phyloP scores from a whole-genome alignment of 1,140 invertebrate species.

The Bradysia coprophila region DNA sequence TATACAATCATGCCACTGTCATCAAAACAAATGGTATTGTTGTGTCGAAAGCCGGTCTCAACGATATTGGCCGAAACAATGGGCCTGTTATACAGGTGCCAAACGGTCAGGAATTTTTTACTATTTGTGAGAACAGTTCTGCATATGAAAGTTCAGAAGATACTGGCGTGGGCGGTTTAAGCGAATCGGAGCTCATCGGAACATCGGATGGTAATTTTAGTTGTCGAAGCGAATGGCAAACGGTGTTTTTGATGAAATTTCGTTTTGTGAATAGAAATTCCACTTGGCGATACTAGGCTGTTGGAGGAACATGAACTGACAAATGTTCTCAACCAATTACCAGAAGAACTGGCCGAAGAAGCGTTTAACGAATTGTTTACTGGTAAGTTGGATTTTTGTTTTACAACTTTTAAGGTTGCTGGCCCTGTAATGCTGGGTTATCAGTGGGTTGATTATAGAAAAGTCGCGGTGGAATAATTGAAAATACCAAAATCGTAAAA shows the following conservation, averaged over 20 bases:
- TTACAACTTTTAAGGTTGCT: no score
- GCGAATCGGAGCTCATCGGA: conserved; percentile 31
- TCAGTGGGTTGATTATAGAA: no score
- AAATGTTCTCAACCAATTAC: conserved; percentile 74
- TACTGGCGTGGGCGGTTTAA: conserved; percentile 29
- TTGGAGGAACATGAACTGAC: conserved; percentile 74
- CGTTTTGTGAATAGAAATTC: conserved; percentile 14
- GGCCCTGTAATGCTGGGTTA: no score
- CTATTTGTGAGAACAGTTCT: conserved; percentile 32
- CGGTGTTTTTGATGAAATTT: neutral
- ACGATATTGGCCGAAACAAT: conserved; percentile 5
- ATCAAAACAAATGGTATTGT: neutral
- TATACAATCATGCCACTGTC: neutral
- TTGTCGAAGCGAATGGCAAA: neutral
- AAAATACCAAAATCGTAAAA: no score
- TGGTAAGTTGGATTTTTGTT: conserved; percentile 11
- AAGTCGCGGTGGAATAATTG: no score
- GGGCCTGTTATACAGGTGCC: conserved; percentile 2
- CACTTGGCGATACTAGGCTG: conserved; percentile 29
- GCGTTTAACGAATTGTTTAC: conserved; percentile 77
- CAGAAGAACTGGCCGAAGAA: conserved; percentile 80
- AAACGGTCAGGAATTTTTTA: conserved; percentile 9
- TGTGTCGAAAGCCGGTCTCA: neutral
- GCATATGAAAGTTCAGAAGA: conserved; percentile 36
- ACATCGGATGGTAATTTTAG: conserved; percentile 13